Conservation (phyloP, 2,797 vertebrate genomes). For the Linurgus olivaceus region DNA sequence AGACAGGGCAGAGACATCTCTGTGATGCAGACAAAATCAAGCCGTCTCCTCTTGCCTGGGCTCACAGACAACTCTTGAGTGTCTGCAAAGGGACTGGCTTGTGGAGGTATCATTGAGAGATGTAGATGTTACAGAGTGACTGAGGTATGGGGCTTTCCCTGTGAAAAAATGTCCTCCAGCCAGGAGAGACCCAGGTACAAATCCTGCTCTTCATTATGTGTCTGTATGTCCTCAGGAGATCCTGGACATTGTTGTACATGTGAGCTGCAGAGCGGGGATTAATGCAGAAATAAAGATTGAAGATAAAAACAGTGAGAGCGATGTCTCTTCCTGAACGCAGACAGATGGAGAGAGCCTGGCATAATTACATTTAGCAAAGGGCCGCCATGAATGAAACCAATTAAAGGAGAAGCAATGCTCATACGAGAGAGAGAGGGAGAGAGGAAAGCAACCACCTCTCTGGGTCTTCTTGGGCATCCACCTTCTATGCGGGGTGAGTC, state of each 20-base stretch:
- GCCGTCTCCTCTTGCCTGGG: neutral
- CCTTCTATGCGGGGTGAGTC: neutral
- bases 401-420: constrained; percentile 46
- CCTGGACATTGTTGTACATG: constrained; percentile 1
- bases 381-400: constrained; percentile 60
- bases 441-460: neutral
- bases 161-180: neutral
- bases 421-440: neutral
- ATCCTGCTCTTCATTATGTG: neutral
- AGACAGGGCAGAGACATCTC: neutral
- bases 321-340: constrained; percentile 78
- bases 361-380: constrained; percentile 83
- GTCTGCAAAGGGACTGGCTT: neutral
- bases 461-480: neutral
- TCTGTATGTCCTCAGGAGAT: neutral
- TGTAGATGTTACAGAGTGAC: neutral
- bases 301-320: constrained; percentile 74
- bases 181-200: neutral
- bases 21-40: neutral
- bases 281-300: constrained; percentile 46
- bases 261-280: constrained; percentile 3
- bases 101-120: neutral
- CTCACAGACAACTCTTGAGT: neutral
- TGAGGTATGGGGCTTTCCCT: neutral
- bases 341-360: constrained; percentile 79